Evolutionary conservation across 2,797 vertebrate species (phyloP), one percentile per base, ranked within the genome.

Genomic region (Pipistrellus pipistrellus): DNA sequence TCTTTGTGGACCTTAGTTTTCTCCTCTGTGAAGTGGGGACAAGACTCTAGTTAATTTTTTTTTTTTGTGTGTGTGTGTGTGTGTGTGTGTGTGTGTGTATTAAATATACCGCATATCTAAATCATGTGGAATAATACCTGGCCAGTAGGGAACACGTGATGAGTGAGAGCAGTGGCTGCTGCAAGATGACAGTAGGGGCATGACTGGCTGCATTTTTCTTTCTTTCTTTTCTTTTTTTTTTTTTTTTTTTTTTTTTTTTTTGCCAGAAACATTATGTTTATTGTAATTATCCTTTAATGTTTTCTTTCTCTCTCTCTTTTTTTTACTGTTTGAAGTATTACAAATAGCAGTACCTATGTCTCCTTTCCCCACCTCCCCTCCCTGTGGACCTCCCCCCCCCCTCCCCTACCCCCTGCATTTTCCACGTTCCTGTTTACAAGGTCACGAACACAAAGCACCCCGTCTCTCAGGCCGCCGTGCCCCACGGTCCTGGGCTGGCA

Each of bases 381-480:
- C 44, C 10, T 41, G 38, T 41, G 6, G 44, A 44, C 44, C 44
- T 44, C 44, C 44, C 44, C 44, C 44, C 44, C 44, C 8, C 44
- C 44, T 44, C 44, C 44, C 44, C 10, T 9, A 9, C 44, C 10
- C 44, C 44, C 44, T 44, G 10, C 44, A 44, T 11, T 44, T 44
- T 11, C 10, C 44, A 44, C 4, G 44, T 44, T 44, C 76, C 71
- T 44, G 3, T 73, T 88, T 92, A 27, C 96, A 93, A 97, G 95
- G 95, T 96, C 88, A 91, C 27, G 17, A 15, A 13, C 38, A 44
- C 17, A 53, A 55, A 51, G 57, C 2, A 14, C 25, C 85, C 35
- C 82, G 18, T 85, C 71, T 84, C 92, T 62, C 32, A 80, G 94
- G 93, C 92, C 85, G 93, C 17, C 27, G 73, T 84, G 88, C 90